phyloP scores from a whole-genome alignment of 2,113 vertebrate genomes.

The Thunnus thynnus region DNA sequence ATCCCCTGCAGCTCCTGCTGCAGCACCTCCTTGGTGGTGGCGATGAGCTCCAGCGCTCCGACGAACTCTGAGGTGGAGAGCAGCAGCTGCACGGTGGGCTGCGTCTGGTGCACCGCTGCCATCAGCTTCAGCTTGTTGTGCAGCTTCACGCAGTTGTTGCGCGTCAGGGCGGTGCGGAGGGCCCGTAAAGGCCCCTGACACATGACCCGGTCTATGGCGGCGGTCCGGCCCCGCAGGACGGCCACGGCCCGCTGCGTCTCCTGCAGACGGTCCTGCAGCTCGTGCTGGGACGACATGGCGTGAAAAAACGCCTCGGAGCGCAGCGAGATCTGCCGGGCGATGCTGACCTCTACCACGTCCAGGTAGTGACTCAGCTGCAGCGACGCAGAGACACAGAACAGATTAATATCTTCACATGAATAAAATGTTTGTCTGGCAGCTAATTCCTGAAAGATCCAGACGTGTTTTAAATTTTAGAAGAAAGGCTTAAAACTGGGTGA shows the following conservation, averaged over 20 bases:
- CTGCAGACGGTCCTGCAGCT: conserved; percentile 97
- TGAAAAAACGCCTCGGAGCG: conserved; percentile 99
- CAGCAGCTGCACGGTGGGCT: conserved; percentile 97
- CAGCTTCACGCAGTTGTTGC: conserved; percentile 93
- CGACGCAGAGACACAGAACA: no score
- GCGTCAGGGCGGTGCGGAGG: conserved; percentile 90
- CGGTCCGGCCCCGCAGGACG: conserved; percentile 91
- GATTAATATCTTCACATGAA: no score
- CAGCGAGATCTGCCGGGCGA: conserved; percentile 97
- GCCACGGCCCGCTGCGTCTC: conserved; percentile 94
- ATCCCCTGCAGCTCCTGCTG: conserved; percentile 98
- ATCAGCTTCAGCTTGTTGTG: conserved; percentile 97
- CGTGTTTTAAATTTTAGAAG: no score
- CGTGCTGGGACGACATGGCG: conserved; percentile 98
- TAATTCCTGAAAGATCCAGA: no score
- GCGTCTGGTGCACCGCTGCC: conserved; percentile 99
- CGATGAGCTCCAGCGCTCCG: conserved; percentile 97
- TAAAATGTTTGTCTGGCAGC: no score
- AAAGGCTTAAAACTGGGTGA: no score
- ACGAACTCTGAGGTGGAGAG: conserved; percentile 97
- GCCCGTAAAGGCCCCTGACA: conserved; percentile 92
- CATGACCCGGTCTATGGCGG: conserved; percentile 93
- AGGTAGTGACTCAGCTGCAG: conserved; percentile 96
- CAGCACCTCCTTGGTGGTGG: conserved; percentile 97
- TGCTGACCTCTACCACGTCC: conserved; percentile 99